Conservation (phyloP, 1,140 invertebrate species). For the Linepithema humile region DNA sequence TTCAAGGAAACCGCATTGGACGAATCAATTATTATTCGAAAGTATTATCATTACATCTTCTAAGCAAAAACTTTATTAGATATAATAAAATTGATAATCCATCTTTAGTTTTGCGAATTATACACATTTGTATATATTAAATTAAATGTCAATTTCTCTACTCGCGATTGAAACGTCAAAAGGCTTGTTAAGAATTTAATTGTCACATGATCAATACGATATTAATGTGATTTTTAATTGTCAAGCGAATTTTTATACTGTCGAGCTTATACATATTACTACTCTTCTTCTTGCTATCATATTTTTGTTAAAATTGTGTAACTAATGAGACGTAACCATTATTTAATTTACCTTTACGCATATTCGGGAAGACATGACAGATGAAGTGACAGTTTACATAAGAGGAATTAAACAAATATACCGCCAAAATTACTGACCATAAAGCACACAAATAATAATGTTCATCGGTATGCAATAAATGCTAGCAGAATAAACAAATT, state of each 20-base stretch:
- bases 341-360: neutral
- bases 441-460: neutral
- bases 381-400: neutral
- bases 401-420: neutral
- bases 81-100: neutral
- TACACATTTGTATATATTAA: neutral
- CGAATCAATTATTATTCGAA: neutral
- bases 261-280: neutral
- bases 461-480: neutral
- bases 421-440: neutral
- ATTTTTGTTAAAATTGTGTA: neutral
- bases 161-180: neutral
- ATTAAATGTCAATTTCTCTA: neutral
- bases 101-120: neutral
- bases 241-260: too few species aligned
- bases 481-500: slow-evolving; percentile 61
- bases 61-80: neutral
- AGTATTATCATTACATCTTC: neutral
- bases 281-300: neutral
- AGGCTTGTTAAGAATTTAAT: neutral
- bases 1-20: neutral
- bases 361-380: neutral
- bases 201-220: neutral
- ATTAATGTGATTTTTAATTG: neutral
- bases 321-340: neutral